Conservation (phyloP, 2,113 vertebrate species). For the Eulacestoma nigropectus region DNA sequence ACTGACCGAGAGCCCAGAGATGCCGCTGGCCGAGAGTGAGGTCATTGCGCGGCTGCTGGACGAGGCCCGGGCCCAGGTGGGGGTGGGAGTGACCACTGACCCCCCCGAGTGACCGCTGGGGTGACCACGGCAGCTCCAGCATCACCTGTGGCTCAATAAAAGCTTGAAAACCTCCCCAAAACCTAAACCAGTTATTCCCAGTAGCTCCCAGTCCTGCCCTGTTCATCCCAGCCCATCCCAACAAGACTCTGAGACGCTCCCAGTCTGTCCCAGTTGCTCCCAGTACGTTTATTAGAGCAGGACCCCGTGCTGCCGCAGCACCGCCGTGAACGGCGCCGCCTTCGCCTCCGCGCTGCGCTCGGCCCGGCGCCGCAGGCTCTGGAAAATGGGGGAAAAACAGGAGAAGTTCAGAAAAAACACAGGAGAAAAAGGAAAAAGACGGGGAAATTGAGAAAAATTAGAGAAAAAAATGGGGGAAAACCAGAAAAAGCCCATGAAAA, state of each 20-base stretch:
- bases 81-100: neutral
- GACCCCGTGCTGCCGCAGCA: neutral
- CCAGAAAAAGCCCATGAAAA: neutral
- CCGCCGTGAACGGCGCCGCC: neutral
- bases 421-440: no score
- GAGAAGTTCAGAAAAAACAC: no score
- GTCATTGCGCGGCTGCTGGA: neutral
- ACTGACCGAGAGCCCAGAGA: neutral
- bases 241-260: rapidly evolving
- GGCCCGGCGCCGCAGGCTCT: neutral
- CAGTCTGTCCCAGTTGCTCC: neutral
- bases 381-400: neutral
- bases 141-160: neutral
- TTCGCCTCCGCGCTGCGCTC: neutral
- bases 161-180: neutral
- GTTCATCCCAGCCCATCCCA: neutral
- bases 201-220: no score
- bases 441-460: neutral
- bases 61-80: neutral
- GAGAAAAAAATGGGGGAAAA: neutral
- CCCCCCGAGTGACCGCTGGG: no score
- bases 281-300: neutral
- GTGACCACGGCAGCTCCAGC: neutral
- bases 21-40: neutral
- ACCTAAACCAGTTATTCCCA: neutral